phyloP scores from a whole-genome alignment of 2,888 invertebrate species.

The Isoperla grammatica region DNA sequence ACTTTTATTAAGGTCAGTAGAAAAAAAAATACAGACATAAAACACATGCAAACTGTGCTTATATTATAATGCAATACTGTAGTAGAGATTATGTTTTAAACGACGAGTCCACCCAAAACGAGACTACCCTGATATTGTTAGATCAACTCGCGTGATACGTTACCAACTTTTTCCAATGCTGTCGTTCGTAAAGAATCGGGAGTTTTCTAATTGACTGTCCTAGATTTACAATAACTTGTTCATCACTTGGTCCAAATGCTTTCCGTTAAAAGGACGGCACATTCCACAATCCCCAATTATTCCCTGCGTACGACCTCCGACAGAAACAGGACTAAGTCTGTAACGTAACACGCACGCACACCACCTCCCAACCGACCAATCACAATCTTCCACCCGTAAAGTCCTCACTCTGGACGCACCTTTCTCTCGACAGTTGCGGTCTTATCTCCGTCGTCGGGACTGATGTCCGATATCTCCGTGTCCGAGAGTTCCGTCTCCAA shows the following conservation, averaged over 20 bases:
- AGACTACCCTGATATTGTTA: neutral
- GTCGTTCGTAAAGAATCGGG: neutral
- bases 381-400: neutral
- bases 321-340: neutral
- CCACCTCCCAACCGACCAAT: neutral
- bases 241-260: too few relatives aligned
- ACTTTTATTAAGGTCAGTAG: neutral
- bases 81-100: constrained; percentile 2
- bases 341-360: neutral
- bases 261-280: too few relatives aligned
- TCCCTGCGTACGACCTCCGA: too few relatives aligned
- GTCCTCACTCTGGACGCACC: constrained; percentile 32
- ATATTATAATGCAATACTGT: neutral
- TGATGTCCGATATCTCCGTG: constrained; percentile 78
- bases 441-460: constrained; percentile 72
- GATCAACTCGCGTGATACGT: too few relatives aligned
- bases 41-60: too few relatives aligned
- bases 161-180: too few relatives aligned
- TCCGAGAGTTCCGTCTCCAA: constrained; percentile 77
- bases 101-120: neutral
- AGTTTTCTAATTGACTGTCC: neutral
- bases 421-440: constrained; percentile 70
- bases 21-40: neutral
- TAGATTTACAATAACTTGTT: too few relatives aligned
- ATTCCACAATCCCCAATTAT: too few relatives aligned